Percentiles rank a stretch among this genome's conserved stretches.
Conservation (phyloP, 2,888 invertebrate genomes). For the Brachyopa scutellaris region DNA sequence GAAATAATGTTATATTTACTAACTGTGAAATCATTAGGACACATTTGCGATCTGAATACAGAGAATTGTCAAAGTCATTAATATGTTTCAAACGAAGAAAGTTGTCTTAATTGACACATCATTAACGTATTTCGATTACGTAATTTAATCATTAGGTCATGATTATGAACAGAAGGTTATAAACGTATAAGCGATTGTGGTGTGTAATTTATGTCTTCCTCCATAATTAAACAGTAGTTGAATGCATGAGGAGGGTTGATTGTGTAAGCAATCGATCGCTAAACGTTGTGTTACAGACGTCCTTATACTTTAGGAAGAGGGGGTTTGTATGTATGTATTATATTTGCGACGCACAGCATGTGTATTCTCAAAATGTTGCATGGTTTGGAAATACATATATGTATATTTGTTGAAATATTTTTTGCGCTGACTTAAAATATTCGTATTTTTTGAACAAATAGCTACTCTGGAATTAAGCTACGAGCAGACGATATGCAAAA, state of each 20-base stretch:
- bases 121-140: slow-evolving; percentile 42
- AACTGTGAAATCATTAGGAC: slow-evolving; percentile 32
- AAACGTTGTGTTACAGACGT: too few relatives aligned
- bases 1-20: slow-evolving; percentile 6
- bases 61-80: slow-evolving; percentile 42
- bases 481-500: too few relatives aligned
- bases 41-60: slow-evolving; percentile 8
- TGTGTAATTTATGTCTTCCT: slow-evolving; percentile 29
- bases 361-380: too few relatives aligned
- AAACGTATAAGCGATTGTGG: slow-evolving; percentile 21
- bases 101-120: slow-evolving; percentile 35
- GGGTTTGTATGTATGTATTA: too few relatives aligned
- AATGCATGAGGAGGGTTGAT: not conserved
- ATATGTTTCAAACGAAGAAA: slow-evolving; percentile 7
- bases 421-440: too few relatives aligned
- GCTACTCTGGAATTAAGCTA: too few relatives aligned
- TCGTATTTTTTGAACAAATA: too few relatives aligned
- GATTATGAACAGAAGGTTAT: slow-evolving; percentile 24
- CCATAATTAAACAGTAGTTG: slow-evolving; percentile 18
- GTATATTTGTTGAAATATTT: too few relatives aligned
- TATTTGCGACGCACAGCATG: too few relatives aligned
- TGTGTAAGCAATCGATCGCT: too few relatives aligned
- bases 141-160: slow-evolving; percentile 44
- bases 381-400: too few relatives aligned
- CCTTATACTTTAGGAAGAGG: too few relatives aligned